Base-by-base conservation (phyloP, 2,888 invertebrate species). In the Patella pellucida region DNA sequence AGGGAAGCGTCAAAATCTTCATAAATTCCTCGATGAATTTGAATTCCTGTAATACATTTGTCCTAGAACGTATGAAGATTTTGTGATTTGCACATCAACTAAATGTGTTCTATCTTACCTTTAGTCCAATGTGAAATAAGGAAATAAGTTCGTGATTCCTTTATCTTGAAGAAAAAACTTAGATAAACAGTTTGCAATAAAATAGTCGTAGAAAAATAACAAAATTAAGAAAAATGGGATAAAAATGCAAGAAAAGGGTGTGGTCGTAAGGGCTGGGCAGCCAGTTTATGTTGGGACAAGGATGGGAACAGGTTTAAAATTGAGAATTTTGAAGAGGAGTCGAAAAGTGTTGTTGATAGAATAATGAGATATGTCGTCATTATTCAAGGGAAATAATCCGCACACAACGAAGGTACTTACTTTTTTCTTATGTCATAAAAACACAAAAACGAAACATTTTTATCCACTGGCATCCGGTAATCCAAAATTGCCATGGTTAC, bases 201-300 rank as follows among this genome's bases (percentile, higher is more conserved):
- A 23, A 62, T 19, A 62, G 12, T 19, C 2, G 19, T 23, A 19
- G 62, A 62, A 62, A 14, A 62, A 62, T 41, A 7, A 62, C 15
- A 62, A 62, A 19, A 62, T 62, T 23, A 62, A 62, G 19, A 23
- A 62, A 69, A 62, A 70, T 41, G 52, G 15, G 52, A 31, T 56
- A 41, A 12, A 50, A 73, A 19, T 50, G 12, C n/a, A 68, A 31
- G 71, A 31, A 52, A 52, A n/a, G 41, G 31, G 16, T 52, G 19
- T 52, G 51, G 41, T 68, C 68, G 50, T 52, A 50, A 41, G 56
- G 54, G 68, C 41, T n/a, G 71, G 68, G 71, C 19, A 68, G 70
- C 52, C 16, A n/a, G 62, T 15, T 62, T 56, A 51, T 19, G 12
- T 41, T 50, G 73, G 62, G 68, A 69, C 52, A 69, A 69, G 54